Base-by-base conservation (phyloP, 2,113 vertebrate species). In the Otolemur garnettii region DNA sequence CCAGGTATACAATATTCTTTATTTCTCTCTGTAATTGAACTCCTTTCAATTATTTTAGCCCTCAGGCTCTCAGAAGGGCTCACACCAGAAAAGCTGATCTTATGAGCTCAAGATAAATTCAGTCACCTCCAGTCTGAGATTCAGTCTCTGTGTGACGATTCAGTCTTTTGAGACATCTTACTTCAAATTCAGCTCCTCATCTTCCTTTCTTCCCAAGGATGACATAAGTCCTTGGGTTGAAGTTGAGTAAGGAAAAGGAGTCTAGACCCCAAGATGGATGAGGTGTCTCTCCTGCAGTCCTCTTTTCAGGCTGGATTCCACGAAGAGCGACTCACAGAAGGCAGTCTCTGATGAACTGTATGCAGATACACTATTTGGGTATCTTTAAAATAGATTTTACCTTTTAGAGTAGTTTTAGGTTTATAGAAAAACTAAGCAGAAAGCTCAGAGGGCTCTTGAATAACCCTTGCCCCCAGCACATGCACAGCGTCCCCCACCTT, bases 311-410 rank as follows among this genome's bases (percentile, higher is more conserved):
- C 8, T 38, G 45, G 22, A 22, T 35, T 55, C 60, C 7, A 18
- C 1, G 4, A 42, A 57, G 55, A 0, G 5, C 50, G 50, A 28
- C 60, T n/a, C 2, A 28, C 5, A 7, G 6, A 11, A 18, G 28
- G 10, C 17, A 26, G 26, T 62, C 83, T 71, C n/a, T 33, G 62
- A 19, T 8, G 10, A 69, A 42, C 6, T 60, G 15, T 22, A 21
- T 68, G 22, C 4, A 38, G 59, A 60, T 42, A 38, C 8, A 0
- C 60, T 38, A 7, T 59, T 38, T 68, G 53, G 24, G 18, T 50
- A 21, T 77, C 7, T 77, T 45, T 45, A 14, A 13, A 59, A 38
- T 35, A 26, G 45, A 33, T 9, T 71, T 33, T 64, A 28, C 60
- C 69, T 85, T 55, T 26, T 59, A 68, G 18, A 57, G 21, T 3